phyloP scores from a whole-genome alignment of 2,797 vertebrate genomes.

The Sebastes diploproa region DNA sequence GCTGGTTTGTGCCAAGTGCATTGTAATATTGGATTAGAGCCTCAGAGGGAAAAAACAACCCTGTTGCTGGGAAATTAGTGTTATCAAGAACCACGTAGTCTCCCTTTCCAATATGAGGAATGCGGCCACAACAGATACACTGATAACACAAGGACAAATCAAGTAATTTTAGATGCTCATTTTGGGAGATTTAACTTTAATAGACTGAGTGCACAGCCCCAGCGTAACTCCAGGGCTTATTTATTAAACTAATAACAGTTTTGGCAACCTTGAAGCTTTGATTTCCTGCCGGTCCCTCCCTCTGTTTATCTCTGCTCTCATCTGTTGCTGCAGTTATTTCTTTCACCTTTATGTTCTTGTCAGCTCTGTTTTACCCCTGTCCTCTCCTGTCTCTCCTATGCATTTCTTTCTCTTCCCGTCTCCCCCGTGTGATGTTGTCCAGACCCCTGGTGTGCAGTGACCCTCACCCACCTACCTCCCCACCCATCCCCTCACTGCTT shows the following conservation, averaged over 20 bases:
- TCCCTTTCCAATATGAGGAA: slow-evolving; percentile 36
- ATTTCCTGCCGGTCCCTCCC: slow-evolving; percentile 35
- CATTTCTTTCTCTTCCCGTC: slow-evolving; percentile 50
- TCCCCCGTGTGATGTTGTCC: slow-evolving; percentile 56
- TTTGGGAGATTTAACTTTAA: slow-evolving; percentile 40
- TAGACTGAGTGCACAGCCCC: slow-evolving; percentile 4
- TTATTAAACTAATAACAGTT: slow-evolving; percentile 29
- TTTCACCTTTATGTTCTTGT: slow-evolving; percentile 37
- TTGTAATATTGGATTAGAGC: slow-evolving; percentile 67
- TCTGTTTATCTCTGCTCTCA: slow-evolving; percentile 34
- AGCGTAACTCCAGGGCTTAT: not conserved
- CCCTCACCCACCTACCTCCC: slow-evolving; percentile 6
- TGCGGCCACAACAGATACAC: slow-evolving; percentile 11
- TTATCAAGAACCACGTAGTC: slow-evolving; percentile 40
- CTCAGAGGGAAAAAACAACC: slow-evolving; percentile 44
- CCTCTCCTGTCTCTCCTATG: slow-evolving; percentile 48
- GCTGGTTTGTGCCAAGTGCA: slow-evolving; percentile 45
- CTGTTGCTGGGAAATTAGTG: slow-evolving; percentile 48
- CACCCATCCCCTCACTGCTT: slow-evolving; percentile 35
- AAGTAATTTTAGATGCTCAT: slow-evolving; percentile 27
- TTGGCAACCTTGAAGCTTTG: slow-evolving; percentile 33
- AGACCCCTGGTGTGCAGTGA: slow-evolving; percentile 64
- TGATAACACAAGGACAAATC: slow-evolving; percentile 43
- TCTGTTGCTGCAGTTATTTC: slow-evolving; percentile 46
- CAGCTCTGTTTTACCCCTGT: slow-evolving; percentile 39